Evolutionary conservation across 1,140 invertebrate genomes (phyloP).

Genomic region (Paracyclopina nana): DNA sequence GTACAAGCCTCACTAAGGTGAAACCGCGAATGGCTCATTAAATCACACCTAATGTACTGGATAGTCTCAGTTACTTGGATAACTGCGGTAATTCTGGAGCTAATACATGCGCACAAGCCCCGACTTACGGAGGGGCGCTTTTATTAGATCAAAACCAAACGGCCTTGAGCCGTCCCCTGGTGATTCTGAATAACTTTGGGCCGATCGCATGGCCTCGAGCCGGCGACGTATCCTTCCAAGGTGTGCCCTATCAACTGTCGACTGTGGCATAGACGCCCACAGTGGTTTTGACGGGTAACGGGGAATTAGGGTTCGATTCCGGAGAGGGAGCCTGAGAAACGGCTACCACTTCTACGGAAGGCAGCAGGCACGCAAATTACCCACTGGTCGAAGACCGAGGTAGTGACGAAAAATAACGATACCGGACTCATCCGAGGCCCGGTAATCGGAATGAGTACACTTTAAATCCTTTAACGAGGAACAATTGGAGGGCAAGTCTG

Average conservation of each 20-base stretch:
- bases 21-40: conserved; percentile 61
- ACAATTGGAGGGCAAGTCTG: conserved; percentile 73
- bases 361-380: conserved; percentile 73
- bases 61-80: conserved; percentile 52
- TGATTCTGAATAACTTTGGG: conserved; percentile 59
- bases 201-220: conserved; percentile 48
- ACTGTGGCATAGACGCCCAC: conserved; percentile 53
- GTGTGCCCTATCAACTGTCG: conserved; percentile 68
- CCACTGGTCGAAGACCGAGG: conserved; percentile 53
- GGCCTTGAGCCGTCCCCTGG: too few species aligned
- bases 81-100: conserved; percentile 71
- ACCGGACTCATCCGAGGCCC: conserved; percentile 49
- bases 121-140: conserved; percentile 43
- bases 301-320: conserved; percentile 36
- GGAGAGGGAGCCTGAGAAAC: conserved; percentile 67
- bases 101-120: conserved; percentile 50
- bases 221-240: conserved; percentile 61
- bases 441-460: conserved; percentile 72
- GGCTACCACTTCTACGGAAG: conserved; percentile 80
- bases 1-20: conserved; percentile 41
- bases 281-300: conserved; percentile 52
- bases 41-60: conserved; percentile 50
- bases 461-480: conserved; percentile 73
- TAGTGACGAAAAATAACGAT: conserved; percentile 74
- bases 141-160: conserved; percentile 47